Base-by-base conservation (phyloP, 2,888 invertebrate genomes). In the Bembecia ichneumoniformis region DNA sequence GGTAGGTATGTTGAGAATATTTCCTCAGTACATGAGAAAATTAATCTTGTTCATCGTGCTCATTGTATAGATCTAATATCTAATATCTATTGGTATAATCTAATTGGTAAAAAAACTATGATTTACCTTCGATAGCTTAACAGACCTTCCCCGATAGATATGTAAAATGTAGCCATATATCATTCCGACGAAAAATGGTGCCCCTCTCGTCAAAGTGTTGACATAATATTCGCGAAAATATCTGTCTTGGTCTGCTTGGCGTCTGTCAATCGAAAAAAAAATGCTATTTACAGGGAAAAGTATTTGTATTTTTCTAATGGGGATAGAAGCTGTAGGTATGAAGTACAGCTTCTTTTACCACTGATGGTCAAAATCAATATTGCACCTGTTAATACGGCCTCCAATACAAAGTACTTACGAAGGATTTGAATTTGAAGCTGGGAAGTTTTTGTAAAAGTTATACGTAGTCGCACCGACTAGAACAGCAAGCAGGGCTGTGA, bases 101-200 rank as follows among this genome's bases (percentile, higher is more conserved):
- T 28, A 28, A 28, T 28, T 28, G 7, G 9, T 28, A 28, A 28
- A 28, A 28, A 28, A 7, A 20, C 20, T 5, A 7, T 20, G 5
- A 36, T 36, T 36, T 58, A 80, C 81, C 62, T 50, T 58, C 13
- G 66, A 52, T 9, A 76, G 54, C 35, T 52, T 46, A 7, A 70
- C 43, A 49, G 62, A 59, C 47, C 61, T 58, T 1, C 64, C 65
- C 2, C 63, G 63, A 46, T 62, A 65, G 0, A 74, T 14, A 52
- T 73, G 65, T 15, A 80, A 47, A 1, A 78, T n/a, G 35, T 81
- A 81, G 0, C 81, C 81, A 47, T 65, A 67, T 35, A 78, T 57
- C 67, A 80, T 71, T 3, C 81, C 81, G 0, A 81, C 70, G 44
- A 78, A 72, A 58, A 80, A 80, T 0, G 80, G 81, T 0, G 78